These are phyloP conservation scores for Lutra lutra DNA, from an alignment of 2,797 vertebrate genomes.

Conservation along the genomic window DNA sequence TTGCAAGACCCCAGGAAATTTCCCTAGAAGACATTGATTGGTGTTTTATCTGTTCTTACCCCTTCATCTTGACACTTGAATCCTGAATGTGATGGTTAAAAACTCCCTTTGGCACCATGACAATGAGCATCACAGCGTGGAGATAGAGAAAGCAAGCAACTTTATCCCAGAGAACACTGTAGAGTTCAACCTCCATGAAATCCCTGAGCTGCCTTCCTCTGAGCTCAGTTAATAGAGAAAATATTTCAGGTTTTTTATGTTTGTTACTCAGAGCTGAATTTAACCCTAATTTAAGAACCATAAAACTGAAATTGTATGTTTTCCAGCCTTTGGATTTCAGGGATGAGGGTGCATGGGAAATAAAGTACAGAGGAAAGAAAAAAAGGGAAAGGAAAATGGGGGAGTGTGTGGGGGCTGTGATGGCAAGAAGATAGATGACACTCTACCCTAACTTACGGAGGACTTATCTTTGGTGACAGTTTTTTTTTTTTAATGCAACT, in stretches of 20 bases:
- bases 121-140: background rate
- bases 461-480: background rate
- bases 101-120: background rate
- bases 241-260: background rate
- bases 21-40: background rate
- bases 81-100: background rate
- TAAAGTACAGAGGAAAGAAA: background rate
- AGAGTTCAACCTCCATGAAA: background rate
- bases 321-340: background rate
- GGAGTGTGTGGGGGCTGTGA: background rate
- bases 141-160: background rate
- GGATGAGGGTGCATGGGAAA: background rate
- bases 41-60: background rate
- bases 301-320: background rate
- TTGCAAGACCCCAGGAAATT: background rate
- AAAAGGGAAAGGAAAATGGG: background rate
- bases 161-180: background rate
- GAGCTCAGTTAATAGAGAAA: background rate
- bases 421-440: background rate
- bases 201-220: background rate
- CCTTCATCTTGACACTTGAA: background rate
- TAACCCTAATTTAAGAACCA: background rate
- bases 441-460: background rate
- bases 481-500: background rate
- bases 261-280: background rate